Evolutionary conservation across 1,140 invertebrate genomes (phyloP), one percentile per base, ranked within the genome.

Genomic region (Pogonomyrmex barbatus): DNA sequence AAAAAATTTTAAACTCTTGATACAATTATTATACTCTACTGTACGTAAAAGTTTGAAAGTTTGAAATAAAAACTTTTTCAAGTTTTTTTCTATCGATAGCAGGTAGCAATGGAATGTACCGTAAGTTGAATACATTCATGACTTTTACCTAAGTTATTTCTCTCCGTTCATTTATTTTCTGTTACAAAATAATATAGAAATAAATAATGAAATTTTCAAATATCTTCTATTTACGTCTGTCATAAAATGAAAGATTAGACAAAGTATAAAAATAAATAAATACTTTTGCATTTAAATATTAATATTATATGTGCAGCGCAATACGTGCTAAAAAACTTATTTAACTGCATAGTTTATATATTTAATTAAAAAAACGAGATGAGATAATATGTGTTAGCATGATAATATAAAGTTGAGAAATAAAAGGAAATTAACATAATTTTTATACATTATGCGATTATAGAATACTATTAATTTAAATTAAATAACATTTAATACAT

Each of bases 401-500:
- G 67, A 33, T 52, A 52, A 71, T 8, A 2, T 10, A 36, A 36
- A 33, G 0, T 36, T 52, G 14, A 6, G 10, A 52, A 52, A 54
- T 68, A 12, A 54, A 83, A 2, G 1, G 60, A 73, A 83, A 14
- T 39, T 56, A 17, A 4, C 24, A 76, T 52, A 67, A 71, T 77
- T 62, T 42, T 60, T 58, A 47, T 77, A 12, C 17, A n/a, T 84
- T 54, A 36, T 56, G 24, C 30, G 33, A 90, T 88, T 88, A 60
- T 75, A 62, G 77, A 82, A 67, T 68, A 58, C 78, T 68, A 83
- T 77, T 88, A 88, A 90, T 70, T 90, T 79, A 71, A 56, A n/a
- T 24, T 71, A 60, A 52, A 56, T 14, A 67, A 88, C 86, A 17
- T 88, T 86, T 88, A 91, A 91, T 91, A 76, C 56, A 83, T 73